A percentile compares a stretch with the other conserved stretches of the same genome.
Conservation (phyloP, 2,113 vertebrate genomes). For the Charadrius vociferus region DNA sequence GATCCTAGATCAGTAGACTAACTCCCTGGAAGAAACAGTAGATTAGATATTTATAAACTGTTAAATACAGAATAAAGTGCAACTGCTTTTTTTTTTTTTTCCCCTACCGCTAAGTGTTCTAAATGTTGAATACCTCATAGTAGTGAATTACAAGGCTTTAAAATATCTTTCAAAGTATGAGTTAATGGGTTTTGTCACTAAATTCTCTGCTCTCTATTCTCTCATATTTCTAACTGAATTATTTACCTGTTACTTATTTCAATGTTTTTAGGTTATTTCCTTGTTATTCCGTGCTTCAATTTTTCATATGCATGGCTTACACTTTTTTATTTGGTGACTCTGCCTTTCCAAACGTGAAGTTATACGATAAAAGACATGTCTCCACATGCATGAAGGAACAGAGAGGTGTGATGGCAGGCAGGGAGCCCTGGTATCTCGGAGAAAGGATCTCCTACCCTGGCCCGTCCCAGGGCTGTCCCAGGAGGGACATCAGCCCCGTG, state of each 20-base stretch:
- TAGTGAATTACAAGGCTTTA: not conserved
- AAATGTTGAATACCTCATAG: not conserved
- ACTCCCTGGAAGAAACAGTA: not conserved
- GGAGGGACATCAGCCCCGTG: not conserved
- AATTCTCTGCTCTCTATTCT: not conserved
- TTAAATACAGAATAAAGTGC: not conserved
- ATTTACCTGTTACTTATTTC: not conserved
- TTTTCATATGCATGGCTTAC: not conserved
- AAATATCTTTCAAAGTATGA: not conserved
- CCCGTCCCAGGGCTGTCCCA: too few relatives aligned
- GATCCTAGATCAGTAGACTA: not conserved
- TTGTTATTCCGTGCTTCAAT: not conserved
- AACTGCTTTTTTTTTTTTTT: not conserved
- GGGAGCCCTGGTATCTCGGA: not conserved
- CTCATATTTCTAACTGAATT: not conserved
- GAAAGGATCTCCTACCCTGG: not conserved
- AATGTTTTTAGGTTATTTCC: not conserved
- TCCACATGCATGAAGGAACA: fast-evolving
- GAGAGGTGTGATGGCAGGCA: fast-evolving
- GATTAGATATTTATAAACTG: not conserved
- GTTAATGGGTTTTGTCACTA: not conserved
- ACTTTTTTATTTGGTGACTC: not conserved
- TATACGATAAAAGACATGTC: not conserved
- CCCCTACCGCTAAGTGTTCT: not conserved
- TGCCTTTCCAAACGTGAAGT: not conserved